Percentiles rank a stretch among this genome's conserved stretches.
These are phyloP conservation scores for Phyto melanocephala DNA, from an alignment of 2,888 invertebrate genomes.

Conservation along the genomic window DNA sequence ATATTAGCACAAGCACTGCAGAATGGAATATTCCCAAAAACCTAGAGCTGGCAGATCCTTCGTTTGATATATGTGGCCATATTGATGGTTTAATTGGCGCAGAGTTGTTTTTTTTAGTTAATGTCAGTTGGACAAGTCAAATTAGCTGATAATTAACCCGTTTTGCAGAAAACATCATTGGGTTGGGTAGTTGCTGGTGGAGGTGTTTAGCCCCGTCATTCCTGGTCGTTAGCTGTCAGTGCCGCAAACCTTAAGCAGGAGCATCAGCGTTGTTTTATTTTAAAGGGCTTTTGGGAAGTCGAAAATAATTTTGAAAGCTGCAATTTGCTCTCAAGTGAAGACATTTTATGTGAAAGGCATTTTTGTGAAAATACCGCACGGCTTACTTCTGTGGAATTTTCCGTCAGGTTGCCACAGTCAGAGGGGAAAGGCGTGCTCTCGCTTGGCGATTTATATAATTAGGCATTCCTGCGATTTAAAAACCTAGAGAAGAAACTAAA, in stretches of 20 bases:
- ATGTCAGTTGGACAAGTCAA: constrained; percentile 64
- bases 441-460: constrained; percentile 31
- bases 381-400: neutral
- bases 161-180: too few relatives aligned
- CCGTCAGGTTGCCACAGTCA: constrained; percentile 1
- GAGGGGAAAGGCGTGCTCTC: neutral
- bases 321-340: too few relatives aligned
- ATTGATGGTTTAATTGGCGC: too few relatives aligned
- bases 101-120: too few relatives aligned
- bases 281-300: too few relatives aligned
- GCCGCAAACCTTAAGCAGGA: neutral
- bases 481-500: constrained; percentile 33
- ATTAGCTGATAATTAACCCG: constrained; percentile 33
- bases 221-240: neutral
- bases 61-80: too few relatives aligned
- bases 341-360: constrained; percentile 20
- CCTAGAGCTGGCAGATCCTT: constrained; percentile 52
- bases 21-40: constrained; percentile 58
- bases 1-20: too few relatives aligned
- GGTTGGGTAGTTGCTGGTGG: constrained; percentile 56
- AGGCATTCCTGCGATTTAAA: constrained; percentile 17
- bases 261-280: neutral
- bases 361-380: constrained; percentile 11
- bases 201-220: neutral
- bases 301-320: too few relatives aligned